These are phyloP conservation scores for Rhyacophila brunnea DNA, from an alignment of 1,140 invertebrate species.

Conservation along the genomic window DNA sequence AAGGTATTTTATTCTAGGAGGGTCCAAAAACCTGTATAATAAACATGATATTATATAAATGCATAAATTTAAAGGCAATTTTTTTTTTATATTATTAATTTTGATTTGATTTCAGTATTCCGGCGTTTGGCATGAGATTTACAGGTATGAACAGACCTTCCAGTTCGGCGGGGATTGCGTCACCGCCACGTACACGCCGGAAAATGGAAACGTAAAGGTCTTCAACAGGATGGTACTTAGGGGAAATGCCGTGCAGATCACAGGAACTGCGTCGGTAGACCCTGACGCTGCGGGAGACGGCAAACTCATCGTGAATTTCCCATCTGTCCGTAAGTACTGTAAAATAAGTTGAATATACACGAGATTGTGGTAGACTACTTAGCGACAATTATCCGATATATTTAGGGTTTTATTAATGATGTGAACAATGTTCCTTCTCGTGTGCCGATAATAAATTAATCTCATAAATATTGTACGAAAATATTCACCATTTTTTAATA, in stretches of 20 bases:
- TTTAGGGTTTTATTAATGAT: no score
- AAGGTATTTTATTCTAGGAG: no score
- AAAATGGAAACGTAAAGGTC: slow-evolving; percentile 9
- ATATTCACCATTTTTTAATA: no score
- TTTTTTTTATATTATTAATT: neutral
- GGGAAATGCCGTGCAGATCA: slow-evolving; percentile 4
- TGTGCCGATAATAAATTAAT: no score
- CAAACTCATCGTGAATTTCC: slow-evolving; percentile 12
- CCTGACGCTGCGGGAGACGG: slow-evolving; percentile 2
- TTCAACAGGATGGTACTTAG: slow-evolving; percentile 10
- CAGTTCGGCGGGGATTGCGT: slow-evolving; percentile 7
- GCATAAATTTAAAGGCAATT: no score
- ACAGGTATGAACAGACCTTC: slow-evolving; percentile 3
- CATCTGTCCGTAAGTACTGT: slow-evolving; percentile 6
- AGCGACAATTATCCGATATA: neutral
- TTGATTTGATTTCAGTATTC: slow-evolving; percentile 10
- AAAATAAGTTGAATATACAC: no score
- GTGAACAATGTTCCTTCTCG: no score
- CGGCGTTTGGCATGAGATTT: slow-evolving; percentile 14
- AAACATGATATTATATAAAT: no score
- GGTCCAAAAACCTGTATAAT: no score
- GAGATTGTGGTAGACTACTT: no score
- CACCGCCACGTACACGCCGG: slow-evolving; percentile 5
- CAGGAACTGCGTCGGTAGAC: neutral
- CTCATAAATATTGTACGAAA: no score